phyloP scores from a whole-genome alignment of 2,113 vertebrate genomes.

The Ceuthmochares aereus region DNA sequence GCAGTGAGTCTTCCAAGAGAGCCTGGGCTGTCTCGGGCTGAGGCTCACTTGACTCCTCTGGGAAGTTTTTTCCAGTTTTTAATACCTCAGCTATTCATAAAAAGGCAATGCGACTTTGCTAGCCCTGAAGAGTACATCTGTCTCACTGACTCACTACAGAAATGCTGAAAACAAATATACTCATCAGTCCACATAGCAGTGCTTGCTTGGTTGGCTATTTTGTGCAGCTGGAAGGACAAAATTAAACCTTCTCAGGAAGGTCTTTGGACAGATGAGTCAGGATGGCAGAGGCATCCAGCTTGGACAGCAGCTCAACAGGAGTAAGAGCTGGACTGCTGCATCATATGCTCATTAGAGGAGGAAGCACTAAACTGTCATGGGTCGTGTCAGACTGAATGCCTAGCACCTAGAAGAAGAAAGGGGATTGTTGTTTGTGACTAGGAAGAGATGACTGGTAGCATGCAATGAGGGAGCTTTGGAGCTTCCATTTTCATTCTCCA shows the following conservation, averaged over 20 bases:
- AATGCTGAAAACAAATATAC: constrained; percentile 24
- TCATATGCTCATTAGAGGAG: neutral
- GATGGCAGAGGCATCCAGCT: neutral
- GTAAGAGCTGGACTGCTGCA: neutral
- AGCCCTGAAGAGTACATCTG: constrained; percentile 7
- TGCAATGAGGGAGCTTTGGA: neutral
- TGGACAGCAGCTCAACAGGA: neutral
- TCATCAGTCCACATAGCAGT: neutral
- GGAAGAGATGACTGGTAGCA: neutral
- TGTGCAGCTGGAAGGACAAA: neutral
- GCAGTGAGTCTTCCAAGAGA: neutral
- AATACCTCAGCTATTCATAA: constrained; percentile 30
- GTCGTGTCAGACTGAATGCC: neutral
- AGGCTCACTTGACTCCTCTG: neutral
- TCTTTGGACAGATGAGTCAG: neutral
- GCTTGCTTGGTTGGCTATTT: neutral
- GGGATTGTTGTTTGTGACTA: neutral
- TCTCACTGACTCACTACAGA: constrained; percentile 27
- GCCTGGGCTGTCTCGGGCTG: neutral
- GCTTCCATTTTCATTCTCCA: neutral
- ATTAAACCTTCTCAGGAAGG: neutral
- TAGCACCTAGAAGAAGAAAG: neutral
- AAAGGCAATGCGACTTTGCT: neutral
- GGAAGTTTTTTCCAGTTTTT: constrained; percentile 27
- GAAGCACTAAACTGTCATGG: neutral